Conservation (phyloP, 2,888 invertebrate genomes). For the Tachina lurida region DNA sequence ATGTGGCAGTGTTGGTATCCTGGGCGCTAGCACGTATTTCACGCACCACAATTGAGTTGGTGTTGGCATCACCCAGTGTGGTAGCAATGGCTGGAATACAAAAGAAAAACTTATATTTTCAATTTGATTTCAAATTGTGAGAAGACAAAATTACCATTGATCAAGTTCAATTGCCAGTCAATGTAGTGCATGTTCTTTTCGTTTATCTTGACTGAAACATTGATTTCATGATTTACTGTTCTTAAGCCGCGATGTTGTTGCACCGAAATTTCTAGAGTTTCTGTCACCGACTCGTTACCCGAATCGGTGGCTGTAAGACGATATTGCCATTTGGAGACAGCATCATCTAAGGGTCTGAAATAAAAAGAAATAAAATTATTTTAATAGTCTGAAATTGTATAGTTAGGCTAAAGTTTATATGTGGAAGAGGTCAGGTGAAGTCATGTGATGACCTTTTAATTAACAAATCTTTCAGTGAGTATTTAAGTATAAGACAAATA, state of each 20-base stretch:
- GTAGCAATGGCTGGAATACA: constrained; percentile 79
- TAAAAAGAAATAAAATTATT: not conserved
- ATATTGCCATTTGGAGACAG: constrained; percentile 92
- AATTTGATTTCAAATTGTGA: not conserved
- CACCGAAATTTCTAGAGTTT: constrained; percentile 89
- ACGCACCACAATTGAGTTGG: constrained; percentile 80
- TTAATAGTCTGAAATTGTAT: too few species aligned
- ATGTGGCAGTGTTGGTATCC: constrained; percentile 84
- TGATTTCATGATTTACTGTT: constrained; percentile 92
- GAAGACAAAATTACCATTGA: constrained; percentile 83
- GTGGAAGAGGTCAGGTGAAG: too few species aligned
- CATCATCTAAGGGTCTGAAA: constrained; percentile 89
- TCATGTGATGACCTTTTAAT: too few species aligned
- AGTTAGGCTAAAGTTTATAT: too few species aligned
- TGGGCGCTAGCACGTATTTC: constrained; percentile 80
- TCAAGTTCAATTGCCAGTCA: constrained; percentile 90
- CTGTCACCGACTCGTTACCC: constrained; percentile 88
- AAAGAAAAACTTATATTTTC: not conserved
- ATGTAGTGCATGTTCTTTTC: constrained; percentile 87
- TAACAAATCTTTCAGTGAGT: too few species aligned
- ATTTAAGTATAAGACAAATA: too few species aligned
- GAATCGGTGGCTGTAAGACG: constrained; percentile 91
- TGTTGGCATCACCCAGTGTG: constrained; percentile 82
- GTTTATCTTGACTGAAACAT: constrained; percentile 87
- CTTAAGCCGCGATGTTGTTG: constrained; percentile 91